Percentiles rank a stretch among this genome's conserved stretches.
Conservation (phyloP, 2,797 vertebrate species). For the Sciaenops ocellatus region DNA sequence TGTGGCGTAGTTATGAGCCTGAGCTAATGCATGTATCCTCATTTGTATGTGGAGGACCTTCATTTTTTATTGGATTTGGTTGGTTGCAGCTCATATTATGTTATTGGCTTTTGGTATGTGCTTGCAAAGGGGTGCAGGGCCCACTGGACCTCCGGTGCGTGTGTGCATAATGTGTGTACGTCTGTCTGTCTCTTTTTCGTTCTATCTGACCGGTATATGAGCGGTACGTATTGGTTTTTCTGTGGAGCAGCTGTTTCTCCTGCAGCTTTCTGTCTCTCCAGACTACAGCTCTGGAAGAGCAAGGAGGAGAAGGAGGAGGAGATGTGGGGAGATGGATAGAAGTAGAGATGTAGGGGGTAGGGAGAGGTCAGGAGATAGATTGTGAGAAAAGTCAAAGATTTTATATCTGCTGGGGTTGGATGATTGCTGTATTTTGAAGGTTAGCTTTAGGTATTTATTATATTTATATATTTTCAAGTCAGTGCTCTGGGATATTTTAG, state of each 20-base stretch:
- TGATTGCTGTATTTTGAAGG: conserved; percentile 58
- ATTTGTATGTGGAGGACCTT: conserved; percentile 67
- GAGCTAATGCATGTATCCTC: conserved; percentile 66
- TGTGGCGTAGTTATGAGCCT: conserved; percentile 66
- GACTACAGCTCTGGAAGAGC: conserved; percentile 56
- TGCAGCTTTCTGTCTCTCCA: conserved; percentile 74
- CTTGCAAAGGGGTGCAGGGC: conserved; percentile 39
- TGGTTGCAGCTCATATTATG: conserved; percentile 67
- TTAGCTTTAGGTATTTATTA: conserved; percentile 57
- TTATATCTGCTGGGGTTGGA: conserved; percentile 63
- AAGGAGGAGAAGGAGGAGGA: conserved; percentile 23
- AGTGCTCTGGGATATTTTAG: conserved; percentile 41
- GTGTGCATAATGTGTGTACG: conserved; percentile 20
- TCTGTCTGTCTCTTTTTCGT: conserved; percentile 29
- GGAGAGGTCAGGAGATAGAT: conserved; percentile 71
- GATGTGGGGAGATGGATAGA: conserved; percentile 24
- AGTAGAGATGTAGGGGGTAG: conserved; percentile 53
- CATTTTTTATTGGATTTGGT: conserved; percentile 72
- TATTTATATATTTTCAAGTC: conserved; percentile 51
- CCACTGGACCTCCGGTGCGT: conserved; percentile 44
- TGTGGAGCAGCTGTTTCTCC: conserved; percentile 73
- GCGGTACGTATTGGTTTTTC: conserved; percentile 64
- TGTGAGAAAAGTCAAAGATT: conserved; percentile 77
- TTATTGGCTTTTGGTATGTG: conserved; percentile 58
- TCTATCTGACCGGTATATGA: conserved; percentile 56